Conservation (phyloP, 2,113 vertebrate species). For the Clarias magur region DNA sequence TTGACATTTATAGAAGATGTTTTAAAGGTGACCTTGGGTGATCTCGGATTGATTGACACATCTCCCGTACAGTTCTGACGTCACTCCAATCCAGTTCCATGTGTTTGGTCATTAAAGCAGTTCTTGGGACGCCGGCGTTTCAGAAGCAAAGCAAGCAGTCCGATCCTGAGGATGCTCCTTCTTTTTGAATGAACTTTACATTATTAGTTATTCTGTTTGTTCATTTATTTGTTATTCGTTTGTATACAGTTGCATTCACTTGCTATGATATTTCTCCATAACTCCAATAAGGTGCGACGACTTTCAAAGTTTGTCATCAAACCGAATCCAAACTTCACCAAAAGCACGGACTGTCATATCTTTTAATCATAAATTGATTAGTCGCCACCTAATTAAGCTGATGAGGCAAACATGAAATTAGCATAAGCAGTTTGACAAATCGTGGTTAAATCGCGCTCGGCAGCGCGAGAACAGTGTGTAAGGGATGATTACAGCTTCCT, state of each 20-base stretch:
- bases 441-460: constrained; percentile 18
- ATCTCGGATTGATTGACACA: no score
- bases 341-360: neutral
- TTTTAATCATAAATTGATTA: constrained; percentile 60
- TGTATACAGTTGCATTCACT: neutral
- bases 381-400: constrained; percentile 62
- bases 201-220: neutral
- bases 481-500: constrained; percentile 16
- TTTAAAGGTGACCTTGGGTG: no score
- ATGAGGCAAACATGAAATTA: constrained; percentile 58
- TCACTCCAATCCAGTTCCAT: no score
- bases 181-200: no score
- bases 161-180: no score
- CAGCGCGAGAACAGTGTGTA: neutral
- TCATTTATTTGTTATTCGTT: neutral
- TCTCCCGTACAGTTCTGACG: no score
- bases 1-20: no score
- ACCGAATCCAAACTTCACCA: neutral
- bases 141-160: no score
- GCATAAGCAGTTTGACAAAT: constrained; percentile 46
- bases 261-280: neutral
- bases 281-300: neutral
- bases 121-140: no score
- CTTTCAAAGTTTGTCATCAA: constrained; percentile 13
- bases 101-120: no score